Evolutionary conservation across 2,113 vertebrate genomes (phyloP), one percentile per base, ranked within the genome.

Genomic region (Lamprologus ornatipinnis): DNA sequence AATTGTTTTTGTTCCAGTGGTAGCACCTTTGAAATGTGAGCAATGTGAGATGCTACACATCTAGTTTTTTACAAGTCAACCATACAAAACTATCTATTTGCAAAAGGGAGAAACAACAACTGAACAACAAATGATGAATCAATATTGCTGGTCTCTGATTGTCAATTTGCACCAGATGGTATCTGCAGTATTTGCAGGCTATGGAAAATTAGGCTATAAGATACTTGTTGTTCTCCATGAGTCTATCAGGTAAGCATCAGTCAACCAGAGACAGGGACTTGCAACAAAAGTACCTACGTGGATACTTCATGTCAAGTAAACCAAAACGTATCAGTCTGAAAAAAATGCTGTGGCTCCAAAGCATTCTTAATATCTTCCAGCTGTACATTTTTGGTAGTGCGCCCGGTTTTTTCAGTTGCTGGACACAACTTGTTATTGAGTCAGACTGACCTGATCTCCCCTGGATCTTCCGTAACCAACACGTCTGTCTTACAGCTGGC

Each of bases 401-500:
- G 6, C 4, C 65, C 1, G 0, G 5, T 23, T 49, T 6, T 75
- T 75, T 31, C 23, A 75, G 23, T 26, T 75, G 73, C 26, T 33
- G 73, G 70, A 31, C 70, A 12, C 70, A 78, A 11, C 42, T 49
- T 49, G 6, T 78, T 78, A 13, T 17, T 23, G 82, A 87, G 51
- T 91, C 45, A 51, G 87, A 97, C 98, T 97, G 95, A 99, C 99
- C 99, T 98, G 96, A 99, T 97, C 91, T 99, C 98, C 21, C 98
- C 98, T 7, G 99, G 98, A 93, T 99, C 98, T 95, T 99, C 99
- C 0, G 97, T 99, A 90, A 99, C 98, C 75, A 99, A 93, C 60
- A 99, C 98, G 28, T 99, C 99, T 0, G 99, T 99, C 96, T 99
- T 99, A 92, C 99, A 99, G 96, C 98, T 99, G 94, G 99, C 99